Percentiles rank a stretch among this genome's conserved stretches.
Evolutionary conservation across 2,888 invertebrate species (phyloP).

Genomic region (Dorcus hopei): DNA sequence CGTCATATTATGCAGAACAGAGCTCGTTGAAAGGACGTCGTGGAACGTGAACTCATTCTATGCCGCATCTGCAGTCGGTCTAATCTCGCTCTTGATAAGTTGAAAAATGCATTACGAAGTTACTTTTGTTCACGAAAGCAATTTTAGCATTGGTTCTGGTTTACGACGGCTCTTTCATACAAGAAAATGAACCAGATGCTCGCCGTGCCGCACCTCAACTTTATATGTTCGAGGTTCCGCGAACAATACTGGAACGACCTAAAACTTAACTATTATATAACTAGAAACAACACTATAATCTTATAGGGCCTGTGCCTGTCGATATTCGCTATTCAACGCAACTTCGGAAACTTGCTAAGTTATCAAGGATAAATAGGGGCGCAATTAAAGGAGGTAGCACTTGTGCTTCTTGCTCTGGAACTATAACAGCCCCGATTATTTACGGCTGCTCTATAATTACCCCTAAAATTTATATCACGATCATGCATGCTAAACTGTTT

Average conservation of each 20-base stretch:
- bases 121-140: not conserved
- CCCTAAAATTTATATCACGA: slow-evolving; percentile 43
- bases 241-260: slow-evolving; percentile 1
- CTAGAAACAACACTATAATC: slow-evolving; percentile 13
- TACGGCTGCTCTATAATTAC: slow-evolving; percentile 43
- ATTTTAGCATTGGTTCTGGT: slow-evolving; percentile 1
- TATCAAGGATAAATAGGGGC: slow-evolving; percentile 31
- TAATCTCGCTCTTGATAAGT: slow-evolving; percentile 1
- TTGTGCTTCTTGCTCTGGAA: slow-evolving; percentile 35
- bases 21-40: not conserved
- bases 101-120: slow-evolving; percentile 3
- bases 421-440: slow-evolving; percentile 40
- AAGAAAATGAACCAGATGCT: not conserved
- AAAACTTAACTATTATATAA: slow-evolving; percentile 12
- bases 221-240: not conserved
- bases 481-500: slow-evolving; percentile 34
- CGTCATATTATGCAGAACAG: slow-evolving; percentile 38
- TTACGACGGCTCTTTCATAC: not conserved
- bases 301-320: slow-evolving; percentile 17
- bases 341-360: slow-evolving; percentile 26
- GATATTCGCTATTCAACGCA: slow-evolving; percentile 24
- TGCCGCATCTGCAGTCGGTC: not conserved
- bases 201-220: not conserved
- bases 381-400: slow-evolving; percentile 41
- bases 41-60: not conserved